Base-by-base conservation (phyloP, 2,113 vertebrate species). In the Hiodon tergisus region DNA sequence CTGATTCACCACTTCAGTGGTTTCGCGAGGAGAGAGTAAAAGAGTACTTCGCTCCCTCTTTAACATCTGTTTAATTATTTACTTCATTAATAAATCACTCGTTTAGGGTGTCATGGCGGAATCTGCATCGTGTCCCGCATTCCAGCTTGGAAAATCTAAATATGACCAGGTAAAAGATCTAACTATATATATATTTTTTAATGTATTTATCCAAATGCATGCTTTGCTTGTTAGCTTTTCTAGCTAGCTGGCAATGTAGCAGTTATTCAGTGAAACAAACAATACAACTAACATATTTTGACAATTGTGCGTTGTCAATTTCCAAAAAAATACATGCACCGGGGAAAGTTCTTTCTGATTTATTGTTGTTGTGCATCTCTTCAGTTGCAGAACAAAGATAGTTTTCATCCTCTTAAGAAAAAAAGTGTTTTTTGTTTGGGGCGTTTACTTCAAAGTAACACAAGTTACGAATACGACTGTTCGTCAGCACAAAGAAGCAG, bases 161-260 rank as follows among this genome's bases (percentile, higher is more conserved):
- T 97, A 94, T 85, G 88, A 94, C 83, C 94, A 96, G 95, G 95
- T 97, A 86, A 81, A 73, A 31, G 14, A 60, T 59, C 16, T 52
- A 31, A 31, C 31, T 31, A 31, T 31, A 31, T 31, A 31, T 31
- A 31, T 48, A 69, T 65, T 13, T 58, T 63, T 60, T 75, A 72
- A 69, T 75, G 54, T 74, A 58, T 8, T 13, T 2, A 62, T 69
- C 16, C 62, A 69, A 52, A 70, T 62, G 57, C 55, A 11, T 74
- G 48, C 55, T 58, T 14, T 53, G 47, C 50, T 52, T n/a, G 50
- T 69, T 50, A 69, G 11, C n/a, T 54, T n/a, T 47, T 9, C 70
- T 60, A 60, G 70, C 70, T 71, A 60, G 68, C 55, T 6, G 31
- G 4, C 31, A 13, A n/a, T 58, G 55, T 31, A 55, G 9, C 10